Evolutionary conservation across 1,140 invertebrate species (phyloP), one percentile per base, ranked within the genome.

Genomic region (Drosophila suzukii): DNA sequence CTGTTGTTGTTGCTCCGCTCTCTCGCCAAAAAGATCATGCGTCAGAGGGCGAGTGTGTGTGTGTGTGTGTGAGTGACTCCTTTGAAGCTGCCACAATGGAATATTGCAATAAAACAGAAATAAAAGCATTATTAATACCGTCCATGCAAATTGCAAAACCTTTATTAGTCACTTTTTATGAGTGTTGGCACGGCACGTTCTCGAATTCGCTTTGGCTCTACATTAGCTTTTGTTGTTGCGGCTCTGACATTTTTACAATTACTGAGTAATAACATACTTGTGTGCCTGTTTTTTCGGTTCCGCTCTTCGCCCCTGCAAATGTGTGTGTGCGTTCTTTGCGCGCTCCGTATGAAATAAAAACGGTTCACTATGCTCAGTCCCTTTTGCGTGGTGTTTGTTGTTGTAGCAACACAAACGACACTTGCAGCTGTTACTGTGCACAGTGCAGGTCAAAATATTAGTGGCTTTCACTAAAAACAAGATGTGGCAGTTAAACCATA

Each of bases 301-400:
- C 65, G 71, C 63, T 84, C 62, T 82, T 70, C 57, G 47, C 55
- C 54, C 44, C 54, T 3, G 24, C 27, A 3, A n/a, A 49, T 62
- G 76, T 80, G 41, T 72, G 55, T 39, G 74, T 66, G 53, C 34
- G 53, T 56, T 51, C 68, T 55, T 47, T 62, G 46, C 36, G 20
- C 46, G 70, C 75, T 46, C 73, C 75, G 51, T 90, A 91, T 91
- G 90, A 88, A 91, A 91, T 91, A 91, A 88, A 91, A 91, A 79
- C 90, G 70, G 80, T 91, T 76, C 90, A 63, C 72, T 91, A 88
- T 91, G 77, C 70, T 72, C 81, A 82, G 65, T 70, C 65, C 65
- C 67, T 71, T 58, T 68, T 63, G n/a, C 20, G 11, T 50, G 63
- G 36, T 44, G 38, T 50, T 54, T 71, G 66, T 58, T 58, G 68